Conservation (phyloP, 2,113 vertebrate species). For the Carassius auratus region DNA sequence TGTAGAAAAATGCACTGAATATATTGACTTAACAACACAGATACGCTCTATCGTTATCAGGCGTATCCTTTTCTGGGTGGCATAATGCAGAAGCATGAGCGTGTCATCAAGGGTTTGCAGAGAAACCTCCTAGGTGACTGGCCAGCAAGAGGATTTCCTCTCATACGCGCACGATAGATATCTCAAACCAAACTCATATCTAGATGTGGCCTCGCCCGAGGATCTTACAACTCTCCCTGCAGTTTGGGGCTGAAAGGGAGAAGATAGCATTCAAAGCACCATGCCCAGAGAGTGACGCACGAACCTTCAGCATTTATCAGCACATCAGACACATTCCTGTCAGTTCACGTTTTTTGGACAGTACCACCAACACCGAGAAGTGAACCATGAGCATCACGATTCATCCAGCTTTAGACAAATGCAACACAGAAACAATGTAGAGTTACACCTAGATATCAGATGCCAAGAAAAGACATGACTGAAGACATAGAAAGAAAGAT, state of each 20-base stretch:
- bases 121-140: constrained; percentile 43
- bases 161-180: constrained; percentile 59
- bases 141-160: constrained; percentile 64
- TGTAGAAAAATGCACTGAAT: background rate
- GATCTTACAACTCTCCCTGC: constrained; percentile 62
- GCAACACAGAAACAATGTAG: background rate
- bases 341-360: constrained; percentile 57
- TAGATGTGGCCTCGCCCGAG: constrained; percentile 60
- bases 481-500: background rate
- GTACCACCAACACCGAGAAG: constrained; percentile 32
- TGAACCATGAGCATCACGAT: background rate
- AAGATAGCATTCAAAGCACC: constrained; percentile 73
- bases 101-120: background rate
- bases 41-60: background rate
- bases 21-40: background rate
- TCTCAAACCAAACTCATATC: constrained; percentile 64
- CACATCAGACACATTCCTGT: constrained; percentile 63
- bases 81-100: background rate
- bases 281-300: constrained; percentile 72
- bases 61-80: background rate
- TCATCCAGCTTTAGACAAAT: constrained; percentile 4
- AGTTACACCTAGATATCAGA: constrained; percentile 11
- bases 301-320: constrained; percentile 66
- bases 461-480: background rate
- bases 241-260: constrained; percentile 71